Evolutionary conservation across 1,140 invertebrate species (phyloP).

Genomic region (Samia ricini): DNA sequence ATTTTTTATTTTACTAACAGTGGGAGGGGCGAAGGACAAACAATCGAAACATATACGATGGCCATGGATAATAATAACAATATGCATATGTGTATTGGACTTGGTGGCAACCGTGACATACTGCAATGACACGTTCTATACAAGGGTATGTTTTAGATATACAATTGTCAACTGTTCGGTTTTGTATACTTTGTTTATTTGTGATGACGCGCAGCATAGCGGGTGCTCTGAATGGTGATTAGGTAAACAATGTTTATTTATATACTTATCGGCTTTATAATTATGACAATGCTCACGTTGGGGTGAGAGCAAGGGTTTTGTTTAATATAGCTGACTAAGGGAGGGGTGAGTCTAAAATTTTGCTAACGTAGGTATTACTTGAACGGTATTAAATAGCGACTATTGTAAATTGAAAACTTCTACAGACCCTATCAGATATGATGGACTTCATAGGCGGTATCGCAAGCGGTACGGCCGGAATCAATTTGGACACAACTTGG

Average conservation of each 20-base stretch:
- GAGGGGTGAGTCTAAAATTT: too few relatives aligned
- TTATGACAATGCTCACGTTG: neutral
- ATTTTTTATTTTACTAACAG: constrained; percentile 22
- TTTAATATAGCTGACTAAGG: too few relatives aligned
- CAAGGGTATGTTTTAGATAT: constrained; percentile 44
- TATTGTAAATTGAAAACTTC: neutral
- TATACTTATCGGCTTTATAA: neutral
- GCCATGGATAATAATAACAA: constrained; percentile 46
- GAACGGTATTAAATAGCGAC: neutral
- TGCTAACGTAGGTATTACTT: too few relatives aligned
- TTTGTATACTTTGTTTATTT: too few relatives aligned
- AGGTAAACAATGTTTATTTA: too few relatives aligned
- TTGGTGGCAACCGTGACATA: constrained; percentile 48
- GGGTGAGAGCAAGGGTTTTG: too few relatives aligned
- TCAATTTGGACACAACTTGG: constrained; percentile 33
- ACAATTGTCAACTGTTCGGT: too few relatives aligned
- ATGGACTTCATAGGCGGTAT: constrained; percentile 42
- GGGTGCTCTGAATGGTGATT: too few relatives aligned
- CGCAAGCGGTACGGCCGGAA: constrained; percentile 32
- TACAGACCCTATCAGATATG: constrained; percentile 48
- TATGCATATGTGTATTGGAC: constrained; percentile 34
- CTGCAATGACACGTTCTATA: constrained; percentile 53
- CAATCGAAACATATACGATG: constrained; percentile 35
- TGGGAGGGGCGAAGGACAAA: constrained; percentile 33
- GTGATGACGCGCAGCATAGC: too few relatives aligned